Evolutionary conservation across 2,113 vertebrate genomes (phyloP).

Genomic region (Calyptommatus sinebrachiatus): DNA sequence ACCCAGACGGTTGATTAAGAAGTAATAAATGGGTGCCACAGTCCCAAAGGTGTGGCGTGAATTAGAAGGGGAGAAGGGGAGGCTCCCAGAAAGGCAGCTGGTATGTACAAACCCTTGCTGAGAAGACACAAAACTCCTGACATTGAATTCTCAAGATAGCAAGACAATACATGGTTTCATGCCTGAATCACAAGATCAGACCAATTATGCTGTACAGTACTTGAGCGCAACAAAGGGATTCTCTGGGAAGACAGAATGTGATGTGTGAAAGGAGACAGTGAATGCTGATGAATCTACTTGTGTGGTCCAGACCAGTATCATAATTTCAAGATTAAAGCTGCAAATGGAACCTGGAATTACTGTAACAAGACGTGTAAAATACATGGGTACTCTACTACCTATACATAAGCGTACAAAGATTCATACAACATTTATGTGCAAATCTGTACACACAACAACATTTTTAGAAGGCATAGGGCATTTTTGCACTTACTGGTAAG

Average conservation of each 20-base stretch:
- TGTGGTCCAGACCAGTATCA: neutral
- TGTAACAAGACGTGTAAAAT: neutral
- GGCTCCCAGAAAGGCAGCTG: conserved; percentile 3
- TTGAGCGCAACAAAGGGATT: neutral
- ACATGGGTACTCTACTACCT: neutral
- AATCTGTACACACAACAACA: too few species aligned
- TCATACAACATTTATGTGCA: too few species aligned
- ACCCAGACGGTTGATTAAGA: conserved; percentile 31
- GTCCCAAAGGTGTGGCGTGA: conserved; percentile 23
- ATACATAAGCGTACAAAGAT: too few species aligned
- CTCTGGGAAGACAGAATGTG: neutral
- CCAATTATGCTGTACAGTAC: conserved; percentile 9
- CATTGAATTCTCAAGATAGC: neutral
- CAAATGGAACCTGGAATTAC: neutral
- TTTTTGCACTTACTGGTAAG: too few species aligned
- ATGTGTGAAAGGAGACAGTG: neutral
- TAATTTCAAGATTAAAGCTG: neutral
- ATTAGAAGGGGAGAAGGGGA: neutral
- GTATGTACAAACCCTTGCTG: neutral
- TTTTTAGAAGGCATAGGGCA: too few species aligned
- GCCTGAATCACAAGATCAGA: neutral
- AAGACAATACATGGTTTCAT: conserved; percentile 23
- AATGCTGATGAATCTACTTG: neutral
- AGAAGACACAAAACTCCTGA: neutral
- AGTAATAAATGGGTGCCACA: conserved; percentile 30